Percentiles rank a stretch among this genome's conserved stretches.
phyloP scores from a whole-genome alignment of 2,797 vertebrate species.

The Benthosema pterotum region DNA sequence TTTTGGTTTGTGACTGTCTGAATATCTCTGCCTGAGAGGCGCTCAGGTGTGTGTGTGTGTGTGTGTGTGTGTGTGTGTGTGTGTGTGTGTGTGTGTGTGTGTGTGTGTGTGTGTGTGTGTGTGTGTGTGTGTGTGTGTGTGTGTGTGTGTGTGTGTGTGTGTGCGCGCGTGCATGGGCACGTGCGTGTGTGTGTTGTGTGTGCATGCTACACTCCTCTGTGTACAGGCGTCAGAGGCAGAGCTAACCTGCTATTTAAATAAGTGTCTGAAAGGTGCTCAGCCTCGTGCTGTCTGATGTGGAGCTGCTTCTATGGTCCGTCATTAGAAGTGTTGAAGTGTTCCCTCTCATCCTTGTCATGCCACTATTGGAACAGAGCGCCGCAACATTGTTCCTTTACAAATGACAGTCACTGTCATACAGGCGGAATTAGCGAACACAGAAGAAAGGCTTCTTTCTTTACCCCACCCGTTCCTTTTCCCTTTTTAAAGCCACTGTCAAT shows the following conservation, averaged over 20 bases:
- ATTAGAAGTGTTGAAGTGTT: slow-evolving; percentile 79
- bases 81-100: no score
- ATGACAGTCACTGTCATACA: slow-evolving; percentile 82
- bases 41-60: slow-evolving; percentile 24
- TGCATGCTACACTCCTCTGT: slow-evolving; percentile 40
- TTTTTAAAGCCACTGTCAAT: slow-evolving; percentile 80
- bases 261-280: slow-evolving; percentile 58
- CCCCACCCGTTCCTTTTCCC: slow-evolving; percentile 40
- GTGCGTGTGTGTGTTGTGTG: no score
- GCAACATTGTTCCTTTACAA: slow-evolving; percentile 77
- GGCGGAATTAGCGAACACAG: slow-evolving; percentile 68
- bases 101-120: no score
- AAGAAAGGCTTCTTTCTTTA: slow-evolving; percentile 56
- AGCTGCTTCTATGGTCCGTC: slow-evolving; percentile 72
- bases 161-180: no score
- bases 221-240: slow-evolving; percentile 38
- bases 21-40: slow-evolving; percentile 56
- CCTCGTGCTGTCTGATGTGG: slow-evolving; percentile 59
- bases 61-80: no score
- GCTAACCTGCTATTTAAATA: slow-evolving; percentile 75
- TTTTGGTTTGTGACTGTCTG: slow-evolving; percentile 67
- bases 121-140: no score
- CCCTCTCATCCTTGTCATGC: slow-evolving; percentile 75
- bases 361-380: slow-evolving; percentile 68
- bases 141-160: no score